These are phyloP conservation scores for Campylomormyrus numenius DNA, from an alignment of 2,113 vertebrate species.

Conservation along the genomic window DNA sequence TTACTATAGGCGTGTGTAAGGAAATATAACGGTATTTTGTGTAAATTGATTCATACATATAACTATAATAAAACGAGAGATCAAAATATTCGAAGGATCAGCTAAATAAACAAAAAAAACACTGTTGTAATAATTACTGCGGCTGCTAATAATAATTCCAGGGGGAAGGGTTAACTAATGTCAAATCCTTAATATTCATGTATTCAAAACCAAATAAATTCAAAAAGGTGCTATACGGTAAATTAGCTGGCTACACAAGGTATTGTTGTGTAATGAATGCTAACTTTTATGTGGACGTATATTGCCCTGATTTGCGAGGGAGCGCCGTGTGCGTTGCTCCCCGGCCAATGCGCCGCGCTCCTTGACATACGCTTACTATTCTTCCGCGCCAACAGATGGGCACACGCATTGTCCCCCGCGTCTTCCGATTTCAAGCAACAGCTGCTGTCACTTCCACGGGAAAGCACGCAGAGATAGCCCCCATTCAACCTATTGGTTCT, in stretches of 20 bases:
- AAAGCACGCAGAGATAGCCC: constrained; percentile 47
- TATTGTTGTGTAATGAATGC: constrained; percentile 78
- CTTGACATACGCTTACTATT: constrained; percentile 88
- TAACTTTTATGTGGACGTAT: constrained; percentile 88
- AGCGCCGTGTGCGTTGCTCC: constrained; percentile 65
- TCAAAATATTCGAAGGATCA: background rate
- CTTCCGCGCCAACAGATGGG: constrained; percentile 93
- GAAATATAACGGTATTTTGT: background rate
- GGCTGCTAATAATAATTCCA: constrained; percentile 42
- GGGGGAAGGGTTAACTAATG: constrained; percentile 55
- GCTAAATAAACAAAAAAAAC: background rate
- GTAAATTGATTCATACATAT: background rate
- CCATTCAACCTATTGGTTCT: constrained; percentile 45
- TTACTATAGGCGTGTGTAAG: background rate
- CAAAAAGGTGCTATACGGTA: constrained; percentile 72
- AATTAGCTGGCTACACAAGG: constrained; percentile 71
- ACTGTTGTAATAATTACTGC: constrained; percentile 23
- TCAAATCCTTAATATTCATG: constrained; percentile 67
- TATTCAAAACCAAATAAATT: constrained; percentile 64
- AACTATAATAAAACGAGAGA: background rate
- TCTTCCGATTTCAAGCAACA: constrained; percentile 84
- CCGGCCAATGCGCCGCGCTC: constrained; percentile 70
- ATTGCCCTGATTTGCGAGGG: constrained; percentile 81
- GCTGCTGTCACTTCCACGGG: constrained; percentile 78
- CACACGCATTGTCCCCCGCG: constrained; percentile 62